Base-by-base conservation (phyloP, 2,113 vertebrate genomes). In the Zosterops hypoxanthus region DNA sequence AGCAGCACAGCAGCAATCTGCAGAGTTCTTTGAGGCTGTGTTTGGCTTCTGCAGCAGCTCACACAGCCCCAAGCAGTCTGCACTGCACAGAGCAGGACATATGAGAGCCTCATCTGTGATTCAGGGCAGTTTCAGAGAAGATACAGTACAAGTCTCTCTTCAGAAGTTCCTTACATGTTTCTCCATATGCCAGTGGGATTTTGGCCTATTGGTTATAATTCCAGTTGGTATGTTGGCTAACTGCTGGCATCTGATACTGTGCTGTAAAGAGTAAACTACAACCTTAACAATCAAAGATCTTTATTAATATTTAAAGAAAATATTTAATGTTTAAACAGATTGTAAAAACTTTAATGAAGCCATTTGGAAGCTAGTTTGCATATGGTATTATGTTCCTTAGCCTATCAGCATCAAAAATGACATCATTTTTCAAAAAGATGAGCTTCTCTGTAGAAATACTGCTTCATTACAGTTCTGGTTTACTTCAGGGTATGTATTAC, bases 261-360 rank as follows among this genome's bases (percentile, higher is more conserved):
- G 65, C 55, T 80, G 55, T 23, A 83, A 69, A 64, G 66, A 92
- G 80, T 77, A 91, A 97, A 91, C 77, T 59, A n/a, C 88, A 93
- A 90, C 79, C 63, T 89, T 91, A 95, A 91, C 59, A 79, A 71
- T 73, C 64, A 47, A 66, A 66, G 75, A 84, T n/a, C 65, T 84
- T 75, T 93, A 90, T 97, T 95, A 95, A 97, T 96, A 95, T 96
- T 96, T 96, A 94, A 97, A 88, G 60, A 73, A 93, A 95, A 88
- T 69, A 53, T 85, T 96, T 79, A 95, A 93, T 91, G 68, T 96
- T 97, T 96, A 92, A 97, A 90, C 86, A 96, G 84, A 82, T 82
- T 93, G 69, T 76, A 90, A 97, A 96, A 92, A 39, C 53, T 91
- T 90, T 92, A 90, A 94, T 91, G 88, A 97, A 92, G 69, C 55